These are phyloP conservation scores for Lampris incognitus DNA, from an alignment of 2,113 vertebrate species.

Conservation along the genomic window DNA sequence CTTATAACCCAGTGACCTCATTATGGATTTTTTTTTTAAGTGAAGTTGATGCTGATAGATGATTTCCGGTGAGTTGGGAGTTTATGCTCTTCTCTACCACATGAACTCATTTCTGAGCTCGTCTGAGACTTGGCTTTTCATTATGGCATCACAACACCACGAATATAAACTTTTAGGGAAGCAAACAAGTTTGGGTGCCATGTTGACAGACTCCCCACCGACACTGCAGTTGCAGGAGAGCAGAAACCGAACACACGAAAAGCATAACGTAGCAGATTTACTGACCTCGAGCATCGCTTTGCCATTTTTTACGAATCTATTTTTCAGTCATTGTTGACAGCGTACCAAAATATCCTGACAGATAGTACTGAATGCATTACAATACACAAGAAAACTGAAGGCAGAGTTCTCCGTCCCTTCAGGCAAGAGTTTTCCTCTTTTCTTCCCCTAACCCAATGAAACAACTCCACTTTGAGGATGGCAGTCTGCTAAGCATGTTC, in stretches of 20 bases:
- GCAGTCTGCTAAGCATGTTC: too few species aligned
- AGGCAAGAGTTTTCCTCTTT: constrained; percentile 36
- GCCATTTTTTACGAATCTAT: constrained; percentile 18
- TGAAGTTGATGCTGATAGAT: constrained; percentile 5
- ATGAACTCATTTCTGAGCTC: background rate
- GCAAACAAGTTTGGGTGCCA: background rate
- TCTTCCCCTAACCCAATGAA: too few species aligned
- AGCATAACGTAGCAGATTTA: background rate
- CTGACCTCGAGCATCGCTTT: background rate
- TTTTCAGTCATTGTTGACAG: constrained; percentile 9
- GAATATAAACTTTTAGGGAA: too few species aligned
- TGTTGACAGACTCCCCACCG: too few species aligned
- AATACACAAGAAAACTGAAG: background rate
- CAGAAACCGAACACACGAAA: background rate
- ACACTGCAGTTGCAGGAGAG: too few species aligned
- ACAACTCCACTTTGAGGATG: too few species aligned
- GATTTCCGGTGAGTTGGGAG: background rate
- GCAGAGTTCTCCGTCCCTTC: constrained; percentile 19
- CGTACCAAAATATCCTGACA: constrained; percentile 18
- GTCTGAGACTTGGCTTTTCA: too few species aligned
- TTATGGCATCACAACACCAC: too few species aligned
- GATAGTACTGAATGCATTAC: background rate
- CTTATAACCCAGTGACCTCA: constrained; percentile 25
- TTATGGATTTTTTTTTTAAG: background rate
- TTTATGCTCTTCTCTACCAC: background rate